These are phyloP conservation scores for Mystacornis crossleyi DNA, from an alignment of 2,113 vertebrate species.

Conservation along the genomic window DNA sequence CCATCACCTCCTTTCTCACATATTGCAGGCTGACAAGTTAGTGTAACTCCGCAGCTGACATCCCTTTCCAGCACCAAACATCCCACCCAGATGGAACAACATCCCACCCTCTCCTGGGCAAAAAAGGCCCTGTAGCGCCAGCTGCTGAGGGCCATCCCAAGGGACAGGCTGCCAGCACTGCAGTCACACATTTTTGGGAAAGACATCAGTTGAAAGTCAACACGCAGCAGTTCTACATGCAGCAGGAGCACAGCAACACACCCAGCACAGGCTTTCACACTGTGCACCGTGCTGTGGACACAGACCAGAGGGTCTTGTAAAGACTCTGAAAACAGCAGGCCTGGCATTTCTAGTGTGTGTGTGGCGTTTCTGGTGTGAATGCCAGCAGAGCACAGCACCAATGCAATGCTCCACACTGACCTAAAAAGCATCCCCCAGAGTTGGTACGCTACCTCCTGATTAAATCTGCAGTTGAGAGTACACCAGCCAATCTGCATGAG, in stretches of 20 bases:
- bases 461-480: slow-evolving; percentile 95
- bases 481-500: slow-evolving; percentile 99
- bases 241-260: background rate
- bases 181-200: background rate
- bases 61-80: background rate
- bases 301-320: background rate
- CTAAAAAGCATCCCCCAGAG: background rate
- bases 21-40: background rate
- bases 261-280: background rate
- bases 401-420: background rate
- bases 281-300: background rate
- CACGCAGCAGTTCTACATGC: accelerated
- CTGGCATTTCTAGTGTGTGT: background rate
- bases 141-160: background rate
- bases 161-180: background rate
- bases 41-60: background rate
- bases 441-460: slow-evolving; percentile 88
- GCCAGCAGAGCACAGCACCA: background rate
- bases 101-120: background rate
- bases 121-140: background rate
- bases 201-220: background rate
- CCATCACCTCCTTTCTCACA: background rate
- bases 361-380: background rate
- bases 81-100: background rate
- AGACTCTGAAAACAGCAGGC: background rate